Evolutionary conservation across 2,888 invertebrate species (phyloP), one percentile per base, ranked within the genome.

Genomic region (Sminthurinus aureus): DNA sequence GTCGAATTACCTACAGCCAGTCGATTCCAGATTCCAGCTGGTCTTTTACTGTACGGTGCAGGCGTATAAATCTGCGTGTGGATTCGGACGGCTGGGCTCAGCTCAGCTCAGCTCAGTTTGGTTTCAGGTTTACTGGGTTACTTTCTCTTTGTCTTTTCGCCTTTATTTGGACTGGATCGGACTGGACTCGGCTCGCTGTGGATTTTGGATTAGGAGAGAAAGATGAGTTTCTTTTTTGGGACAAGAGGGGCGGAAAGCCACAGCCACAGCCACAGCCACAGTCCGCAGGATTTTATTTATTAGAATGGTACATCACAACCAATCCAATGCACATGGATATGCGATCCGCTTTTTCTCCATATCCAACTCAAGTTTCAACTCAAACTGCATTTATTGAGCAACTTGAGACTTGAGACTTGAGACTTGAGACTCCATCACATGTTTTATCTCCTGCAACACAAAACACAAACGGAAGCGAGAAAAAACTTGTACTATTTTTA

Each of bases 221-320:
- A 38, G 38, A 38, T 38, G 38, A 38, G 38, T 38, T 38, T 38
- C 38, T 38, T 38, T 38, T 38, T 38, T 38, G 38, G 38, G 38
- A 38, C 38, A 38, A 38, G 38, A 38, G 38, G n/a, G n/a, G n/a
- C n/a, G n/a, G n/a, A n/a, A n/a, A n/a, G n/a, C n/a, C n/a, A n/a
- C n/a, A n/a, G n/a, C n/a, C 52, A 52, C 52, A 8, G 52, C 8
- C 52, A 52, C 8, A 13, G 58, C 26, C 6, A 66, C 78, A n/a
- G n/a, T n/a, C 79, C 71, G 51, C 71, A 80, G 80, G 71, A 80
- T 80, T 80, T 80, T 80, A 80, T 80, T 80, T 80, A 80, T 80
- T 69, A 71, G 51, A 71, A 73, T 51, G 71, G 71, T 51, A 71
- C 52, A 71, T 80, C 52, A 80, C 71, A 71, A 80, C 79, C 69